Base-by-base conservation (phyloP, 1,140 invertebrate genomes). In the Procambarus virginalis region DNA sequence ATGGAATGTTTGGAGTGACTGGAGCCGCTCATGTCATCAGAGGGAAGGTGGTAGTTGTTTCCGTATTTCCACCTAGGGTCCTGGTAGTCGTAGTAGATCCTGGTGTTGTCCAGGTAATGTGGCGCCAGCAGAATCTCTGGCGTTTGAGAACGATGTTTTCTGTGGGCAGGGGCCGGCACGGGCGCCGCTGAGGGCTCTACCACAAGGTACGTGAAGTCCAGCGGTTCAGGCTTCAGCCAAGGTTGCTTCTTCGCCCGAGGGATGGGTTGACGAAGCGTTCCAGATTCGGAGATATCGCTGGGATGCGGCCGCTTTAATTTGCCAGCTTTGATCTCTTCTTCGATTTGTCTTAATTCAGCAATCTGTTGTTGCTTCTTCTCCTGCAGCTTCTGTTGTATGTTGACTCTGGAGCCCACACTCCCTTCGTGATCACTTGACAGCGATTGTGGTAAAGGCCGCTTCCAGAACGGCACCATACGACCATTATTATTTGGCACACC, bases 301-400 rank as follows among this genome's bases (percentile, higher is more conserved):
- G 93, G 92, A 77, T 94, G 94, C 3, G 95, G 95, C 34, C 95
- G 94, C 22, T 95, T 96, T 6, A 97, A 93, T 93, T 97, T 97
- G 0, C 96, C 97, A 92, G 97, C 96, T 93, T 97, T 97, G 58
- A 98, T 97, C 92, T 94, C 94, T 92, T 97, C 97, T 92, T 97
- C 97, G 45, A 94, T 94, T 88, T 93, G 93, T 86, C 96, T 95
- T 14, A 98, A 93, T 93, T 98, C 97, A 0, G 97, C 96, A 3
- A 98, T 94, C 92, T 98, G 97, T 92, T 98, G 97, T 92, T 97
- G 96, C 91, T 97, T 97, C 93, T 98, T 98, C 93, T 97, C 97
- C 93, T 97, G 96, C 2, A 98, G 93, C 93, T 98, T 98, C 92
- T 97, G 96, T 91, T 97, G 96, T 91, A 98, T 98, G 92, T 97